Evolutionary conservation across 2,888 invertebrate species (phyloP).

Genomic region (Drosophila differens): DNA sequence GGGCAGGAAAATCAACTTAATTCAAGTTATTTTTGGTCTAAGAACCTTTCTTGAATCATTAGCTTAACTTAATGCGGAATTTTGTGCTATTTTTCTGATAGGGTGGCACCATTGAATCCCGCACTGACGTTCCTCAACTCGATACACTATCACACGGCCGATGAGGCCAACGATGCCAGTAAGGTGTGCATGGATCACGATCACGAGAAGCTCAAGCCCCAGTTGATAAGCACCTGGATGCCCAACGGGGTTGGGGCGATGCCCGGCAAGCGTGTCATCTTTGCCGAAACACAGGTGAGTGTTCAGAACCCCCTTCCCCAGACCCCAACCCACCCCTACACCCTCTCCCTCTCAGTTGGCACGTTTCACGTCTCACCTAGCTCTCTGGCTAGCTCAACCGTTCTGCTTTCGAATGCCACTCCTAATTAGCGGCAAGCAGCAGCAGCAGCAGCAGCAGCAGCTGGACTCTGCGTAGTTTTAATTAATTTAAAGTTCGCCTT

Average conservation of each 20-base stretch:
- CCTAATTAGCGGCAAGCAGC: conserved; percentile 66
- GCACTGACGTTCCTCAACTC: conserved; percentile 85
- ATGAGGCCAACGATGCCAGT: conserved; percentile 86
- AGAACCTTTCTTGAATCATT: not conserved
- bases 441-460: conserved; percentile 62
- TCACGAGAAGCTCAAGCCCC: conserved; percentile 93
- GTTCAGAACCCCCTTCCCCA: not conserved
- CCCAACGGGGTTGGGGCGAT: conserved; percentile 95
- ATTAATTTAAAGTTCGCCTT: conserved; percentile 84
- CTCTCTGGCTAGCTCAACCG: conserved; percentile 4
- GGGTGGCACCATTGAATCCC: conserved; percentile 85
- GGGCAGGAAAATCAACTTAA: not conserved
- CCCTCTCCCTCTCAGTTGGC: not conserved
- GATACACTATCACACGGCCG: conserved; percentile 84
- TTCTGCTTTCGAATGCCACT: conserved; percentile 56
- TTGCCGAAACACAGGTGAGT: conserved; percentile 95
- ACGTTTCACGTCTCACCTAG: not conserved
- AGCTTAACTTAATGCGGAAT: not conserved
- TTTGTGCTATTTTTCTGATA: conserved; percentile 34
- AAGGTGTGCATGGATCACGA: conserved; percentile 93
- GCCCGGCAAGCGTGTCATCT: conserved; percentile 92
- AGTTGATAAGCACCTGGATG: conserved; percentile 95
- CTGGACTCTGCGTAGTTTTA: conserved; percentile 79
- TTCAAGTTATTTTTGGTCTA: not conserved
- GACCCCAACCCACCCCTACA: too few relatives aligned